Evolutionary conservation across 2,888 invertebrate genomes (phyloP), one percentile per base, ranked within the genome.

Genomic region (Sarcophaga caerulescens): DNA sequence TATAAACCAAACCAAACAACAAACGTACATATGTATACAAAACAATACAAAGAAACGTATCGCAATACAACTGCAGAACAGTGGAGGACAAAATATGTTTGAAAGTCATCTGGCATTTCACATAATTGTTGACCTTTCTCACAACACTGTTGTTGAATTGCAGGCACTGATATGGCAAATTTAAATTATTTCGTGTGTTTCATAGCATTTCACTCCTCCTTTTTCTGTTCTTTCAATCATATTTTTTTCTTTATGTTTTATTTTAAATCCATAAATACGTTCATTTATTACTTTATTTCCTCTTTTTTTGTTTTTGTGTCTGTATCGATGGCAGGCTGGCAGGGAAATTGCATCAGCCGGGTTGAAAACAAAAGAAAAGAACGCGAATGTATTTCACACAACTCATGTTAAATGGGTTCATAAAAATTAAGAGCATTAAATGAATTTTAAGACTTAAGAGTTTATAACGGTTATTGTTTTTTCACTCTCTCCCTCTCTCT

Each of bases 361-460:
- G 8, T 2, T 10, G 69, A 62, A 44, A 65, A 82, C 70, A 62
- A 82, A 76, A 76, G 81, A 25, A 70, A 76, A 45, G 35, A 35
- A 35, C 10, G 35, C 2, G 35, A 0, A 82, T 82, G 59, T 70
- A 68, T 82, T 70, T 14, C 62, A 10, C 35, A 66, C 52, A 83
- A 69, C 44, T 63, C 63, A 35, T 21, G 47, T 84, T 75, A 75
- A 75, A 65, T 79, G 65, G 69, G 63, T 84, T 79, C 79, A 84
- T 84, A 75, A 84, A 79, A 79, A 78, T 79, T 69, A 84, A 84
- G 63, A 84, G 74, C 45, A 74, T 79, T 84, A 79, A 84, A 74
- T 84, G 79, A 74, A 75, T 79, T 84, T 79, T 83, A 60, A 78
- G 82, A 66, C 52, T 82, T 60, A 66, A 73, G 73, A 21, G n/a